phyloP scores from a whole-genome alignment of 2,113 vertebrate genomes.

The Chunga burmeisteri region DNA sequence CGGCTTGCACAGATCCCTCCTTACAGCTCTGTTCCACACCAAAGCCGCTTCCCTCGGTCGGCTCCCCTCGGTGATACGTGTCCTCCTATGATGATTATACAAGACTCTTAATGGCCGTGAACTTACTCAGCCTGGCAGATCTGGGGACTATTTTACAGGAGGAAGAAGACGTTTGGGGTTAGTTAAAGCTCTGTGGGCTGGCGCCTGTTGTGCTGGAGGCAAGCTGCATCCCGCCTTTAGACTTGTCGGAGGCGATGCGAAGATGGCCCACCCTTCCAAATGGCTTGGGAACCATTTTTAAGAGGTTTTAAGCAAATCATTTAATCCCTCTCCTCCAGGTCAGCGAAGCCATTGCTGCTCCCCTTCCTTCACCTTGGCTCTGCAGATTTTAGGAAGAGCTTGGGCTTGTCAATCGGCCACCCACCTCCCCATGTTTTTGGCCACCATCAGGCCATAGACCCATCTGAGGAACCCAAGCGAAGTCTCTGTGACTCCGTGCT shows the following conservation, averaged over 20 bases:
- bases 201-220: neutral
- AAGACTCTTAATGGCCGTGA: neutral
- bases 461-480: neutral
- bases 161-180: neutral
- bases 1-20: neutral
- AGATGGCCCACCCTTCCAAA: neutral
- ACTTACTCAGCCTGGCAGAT: neutral
- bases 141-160: neutral
- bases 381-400: neutral
- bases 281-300: neutral
- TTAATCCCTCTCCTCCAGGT: neutral
- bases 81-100: neutral
- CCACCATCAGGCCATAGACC: neutral
- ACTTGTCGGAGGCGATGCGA: fast-evolving
- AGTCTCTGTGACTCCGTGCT: neutral
- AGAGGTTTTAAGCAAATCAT: neutral
- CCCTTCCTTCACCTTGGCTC: fast-evolving
- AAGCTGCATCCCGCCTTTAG: neutral
- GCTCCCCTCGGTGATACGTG: fast-evolving
- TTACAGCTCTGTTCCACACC: neutral
- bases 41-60: neutral
- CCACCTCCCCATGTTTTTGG: neutral
- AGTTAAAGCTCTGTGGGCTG: neutral
- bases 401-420: fast-evolving
- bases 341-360: neutral